Conservation (phyloP, 2,888 invertebrate genomes). For the Lamellibrachia satsuma region DNA sequence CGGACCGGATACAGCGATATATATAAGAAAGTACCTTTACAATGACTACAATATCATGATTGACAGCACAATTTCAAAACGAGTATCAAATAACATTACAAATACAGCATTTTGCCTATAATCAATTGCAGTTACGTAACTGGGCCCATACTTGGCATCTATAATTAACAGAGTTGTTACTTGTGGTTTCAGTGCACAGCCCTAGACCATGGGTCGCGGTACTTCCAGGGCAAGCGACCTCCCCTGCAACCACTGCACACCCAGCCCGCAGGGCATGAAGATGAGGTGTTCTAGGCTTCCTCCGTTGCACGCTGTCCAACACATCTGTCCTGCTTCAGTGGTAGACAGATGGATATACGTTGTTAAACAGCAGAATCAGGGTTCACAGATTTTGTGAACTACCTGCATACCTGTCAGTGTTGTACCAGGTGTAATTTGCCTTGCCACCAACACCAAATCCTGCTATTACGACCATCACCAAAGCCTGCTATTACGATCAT, state of each 20-base stretch:
- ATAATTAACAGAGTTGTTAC: not conserved
- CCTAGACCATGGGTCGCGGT: constrained; percentile 60
- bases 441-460: not conserved
- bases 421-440: not conserved
- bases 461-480: not conserved
- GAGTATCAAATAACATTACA: too few species aligned
- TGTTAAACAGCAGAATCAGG: not conserved
- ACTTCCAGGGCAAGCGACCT: constrained; percentile 51
- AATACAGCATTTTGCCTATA: too few species aligned
- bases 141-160: too few species aligned
- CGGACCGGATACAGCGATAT: too few species aligned
- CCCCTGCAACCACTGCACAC: constrained; percentile 17
- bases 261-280: constrained; percentile 6
- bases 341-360: not conserved
- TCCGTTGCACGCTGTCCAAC: not conserved
- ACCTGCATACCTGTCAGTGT: not conserved
- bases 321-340: not conserved
- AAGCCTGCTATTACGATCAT: not conserved
- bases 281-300: constrained; percentile 31
- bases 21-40: too few species aligned
- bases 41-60: too few species aligned
- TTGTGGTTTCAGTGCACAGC: constrained; percentile 54
- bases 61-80: too few species aligned
- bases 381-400: not conserved
- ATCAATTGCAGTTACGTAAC: too few species aligned